Evolutionary conservation across 2,888 invertebrate species (phyloP).

Genomic region (Hirtodrosophila histrioides): DNA sequence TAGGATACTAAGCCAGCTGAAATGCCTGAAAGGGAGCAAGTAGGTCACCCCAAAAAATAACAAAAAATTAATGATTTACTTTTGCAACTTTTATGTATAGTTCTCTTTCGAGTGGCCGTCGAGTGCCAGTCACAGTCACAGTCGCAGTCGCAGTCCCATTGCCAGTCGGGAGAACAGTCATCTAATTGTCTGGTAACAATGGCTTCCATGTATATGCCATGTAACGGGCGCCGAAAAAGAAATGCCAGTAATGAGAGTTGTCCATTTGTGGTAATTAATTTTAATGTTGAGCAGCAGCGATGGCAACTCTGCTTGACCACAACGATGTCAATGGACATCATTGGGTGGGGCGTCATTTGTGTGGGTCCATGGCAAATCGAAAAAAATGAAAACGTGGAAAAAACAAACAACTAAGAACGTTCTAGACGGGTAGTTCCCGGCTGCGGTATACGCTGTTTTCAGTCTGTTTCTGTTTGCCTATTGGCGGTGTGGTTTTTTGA

Average conservation of each 20-base stretch:
- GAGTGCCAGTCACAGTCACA: constrained; percentile 43
- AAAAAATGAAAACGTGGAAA: constrained; percentile 13
- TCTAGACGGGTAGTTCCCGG: too few relatives aligned
- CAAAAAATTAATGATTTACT: constrained; percentile 66
- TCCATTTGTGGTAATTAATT: constrained; percentile 79
- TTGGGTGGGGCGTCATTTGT: constrained; percentile 44
- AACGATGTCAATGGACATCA: constrained; percentile 67
- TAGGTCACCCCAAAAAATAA: constrained; percentile 25
- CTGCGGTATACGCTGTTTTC: too few relatives aligned
- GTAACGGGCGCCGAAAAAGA: constrained; percentile 37
- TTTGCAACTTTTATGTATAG: constrained; percentile 53
- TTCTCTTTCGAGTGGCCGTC: constrained; percentile 24
- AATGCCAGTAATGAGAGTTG: constrained; percentile 66
- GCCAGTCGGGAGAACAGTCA: constrained; percentile 32
- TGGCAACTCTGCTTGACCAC: constrained; percentile 43
- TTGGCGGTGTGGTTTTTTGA: too few relatives aligned
- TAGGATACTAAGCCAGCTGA: constrained; percentile 2
- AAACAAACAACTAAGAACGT: neutral
- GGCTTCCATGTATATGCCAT: constrained; percentile 8
- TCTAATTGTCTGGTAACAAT: constrained; percentile 40
- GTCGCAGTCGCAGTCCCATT: constrained; percentile 13
- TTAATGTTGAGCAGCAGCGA: constrained; percentile 66
- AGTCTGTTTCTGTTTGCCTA: too few relatives aligned
- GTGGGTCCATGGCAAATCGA: constrained; percentile 39
- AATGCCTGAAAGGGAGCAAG: constrained; percentile 21